phyloP scores from a whole-genome alignment of 1,140 invertebrate genomes.

The Bombus soroeensis region DNA sequence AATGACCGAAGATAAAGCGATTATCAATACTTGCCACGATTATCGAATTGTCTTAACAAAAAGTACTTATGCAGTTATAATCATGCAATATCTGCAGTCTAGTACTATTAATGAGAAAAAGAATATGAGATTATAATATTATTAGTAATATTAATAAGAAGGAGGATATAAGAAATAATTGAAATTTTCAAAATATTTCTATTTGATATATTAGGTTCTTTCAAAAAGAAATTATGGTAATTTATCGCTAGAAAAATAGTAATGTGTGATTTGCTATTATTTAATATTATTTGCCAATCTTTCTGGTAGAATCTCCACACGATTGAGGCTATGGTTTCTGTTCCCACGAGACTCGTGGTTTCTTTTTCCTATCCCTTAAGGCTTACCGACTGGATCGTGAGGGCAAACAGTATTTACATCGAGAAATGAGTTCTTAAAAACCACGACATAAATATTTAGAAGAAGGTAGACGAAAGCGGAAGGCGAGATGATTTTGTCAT shows the following conservation, averaged over 20 bases:
- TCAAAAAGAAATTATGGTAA: background rate
- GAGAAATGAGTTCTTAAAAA: constrained; percentile 78
- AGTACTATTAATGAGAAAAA: background rate
- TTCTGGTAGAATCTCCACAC: constrained; percentile 3
- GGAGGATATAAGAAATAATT: background rate
- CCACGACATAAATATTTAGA: constrained; percentile 66
- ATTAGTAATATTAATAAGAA: background rate
- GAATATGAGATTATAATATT: background rate
- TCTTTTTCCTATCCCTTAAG: constrained; percentile 54
- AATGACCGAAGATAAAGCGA: background rate
- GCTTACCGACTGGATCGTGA: constrained; percentile 54
- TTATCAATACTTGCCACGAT: background rate
- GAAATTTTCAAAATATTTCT: background rate
- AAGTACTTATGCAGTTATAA: too few species aligned
- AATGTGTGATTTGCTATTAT: background rate
- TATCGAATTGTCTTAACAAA: background rate
- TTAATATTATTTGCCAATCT: background rate
- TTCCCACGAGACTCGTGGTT: constrained; percentile 41
- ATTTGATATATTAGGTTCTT: too few species aligned
- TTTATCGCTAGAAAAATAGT: background rate
- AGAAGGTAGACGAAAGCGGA: background rate
- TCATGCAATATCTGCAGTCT: background rate
- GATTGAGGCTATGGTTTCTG: constrained; percentile 11
- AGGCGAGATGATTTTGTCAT: background rate
- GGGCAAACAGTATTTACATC: constrained; percentile 79